A percentile compares a stretch with the other conserved stretches of the same genome.
These are phyloP conservation scores for Mastomys natalensis DNA, from an alignment of 2,113 vertebrate species.

Conservation along the genomic window DNA sequence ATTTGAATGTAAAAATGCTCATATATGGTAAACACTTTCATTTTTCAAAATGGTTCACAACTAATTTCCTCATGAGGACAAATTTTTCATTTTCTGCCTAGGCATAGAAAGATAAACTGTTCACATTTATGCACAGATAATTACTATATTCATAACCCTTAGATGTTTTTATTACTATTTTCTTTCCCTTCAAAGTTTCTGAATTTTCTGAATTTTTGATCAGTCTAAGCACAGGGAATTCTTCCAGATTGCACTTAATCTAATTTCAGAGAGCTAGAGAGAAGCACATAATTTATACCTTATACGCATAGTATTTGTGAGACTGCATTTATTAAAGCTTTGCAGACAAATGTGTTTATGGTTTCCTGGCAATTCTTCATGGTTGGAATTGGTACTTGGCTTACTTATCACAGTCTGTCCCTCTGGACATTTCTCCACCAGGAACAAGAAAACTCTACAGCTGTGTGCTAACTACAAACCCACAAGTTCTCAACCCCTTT, in stretches of 20 bases:
- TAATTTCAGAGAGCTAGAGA: slow-evolving; percentile 58
- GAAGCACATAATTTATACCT: slow-evolving; percentile 62
- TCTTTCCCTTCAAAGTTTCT: slow-evolving; percentile 57
- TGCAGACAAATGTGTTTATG: slow-evolving; percentile 47
- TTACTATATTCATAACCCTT: slow-evolving; percentile 62
- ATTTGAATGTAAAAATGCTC: neutral
- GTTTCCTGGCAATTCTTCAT: slow-evolving; percentile 18
- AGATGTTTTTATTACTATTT: slow-evolving; percentile 70
- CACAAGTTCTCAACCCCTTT: neutral
- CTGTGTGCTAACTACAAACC: neutral
- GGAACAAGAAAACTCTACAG: slow-evolving; percentile 13
- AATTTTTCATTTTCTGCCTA: slow-evolving; percentile 54
- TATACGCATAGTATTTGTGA: slow-evolving; percentile 47
- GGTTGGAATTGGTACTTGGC: slow-evolving; percentile 14
- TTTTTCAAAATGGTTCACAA: slow-evolving; percentile 33
- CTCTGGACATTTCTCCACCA: slow-evolving; percentile 45
- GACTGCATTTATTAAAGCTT: slow-evolving; percentile 55
- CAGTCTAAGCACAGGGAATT: slow-evolving; percentile 44
- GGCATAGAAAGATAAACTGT: slow-evolving; percentile 55
- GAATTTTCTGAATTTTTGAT: slow-evolving; percentile 62
- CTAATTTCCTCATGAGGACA: slow-evolving; percentile 43
- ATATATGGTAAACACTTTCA: neutral
- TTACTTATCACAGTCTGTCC: slow-evolving; percentile 16
- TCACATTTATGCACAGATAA: slow-evolving; percentile 65
- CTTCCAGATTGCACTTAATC: slow-evolving; percentile 65